Evolutionary conservation across 2,797 vertebrate genomes (phyloP), one percentile per base, ranked within the genome.

Genomic region (Pampus argenteus): DNA sequence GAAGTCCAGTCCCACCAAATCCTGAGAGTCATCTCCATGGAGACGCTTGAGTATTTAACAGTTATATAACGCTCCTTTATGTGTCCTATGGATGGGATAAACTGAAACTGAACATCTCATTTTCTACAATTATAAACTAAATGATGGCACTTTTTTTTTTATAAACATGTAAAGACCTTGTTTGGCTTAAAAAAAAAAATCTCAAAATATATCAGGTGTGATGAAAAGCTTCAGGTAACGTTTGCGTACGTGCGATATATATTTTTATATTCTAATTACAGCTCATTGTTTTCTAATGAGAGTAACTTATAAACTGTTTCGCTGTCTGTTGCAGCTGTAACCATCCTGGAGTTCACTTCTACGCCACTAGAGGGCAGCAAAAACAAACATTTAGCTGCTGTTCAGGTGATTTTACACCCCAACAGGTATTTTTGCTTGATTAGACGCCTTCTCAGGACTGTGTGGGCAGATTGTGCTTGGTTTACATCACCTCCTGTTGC

Each of bases 1-100:
- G n/a, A n/a, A n/a, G n/a, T n/a, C n/a, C n/a, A n/a, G n/a, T n/a
- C n/a, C n/a, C 69, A 63, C 77, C 59, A n/a, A 62, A 70, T 71
- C 81, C 79, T 80, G 79, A 84, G 76, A 79, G 50, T 76, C 64
- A 47, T 83, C 71, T 76, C 75, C 57, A 65, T 47, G 34, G 72
- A 78, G 52, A 76, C 63, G 45, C 38, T 9, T 6, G 9, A 25
- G 26, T 20, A 18, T 54, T 34, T 11, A 36, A 67, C 10, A 31
- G 60, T 22, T 42, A 8, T n/a, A 57, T 38, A 22, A 26, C 14
- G 5, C 36, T 45, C 2, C 9, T 48, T 54, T 17, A 9, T 40
- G 55, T 48, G 34, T 36, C 40, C 23, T 29, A 14, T 58, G 1
- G 47, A 69, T 20, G 2, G 5, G 9, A 42, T 42, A 6, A 7